phyloP scores from a whole-genome alignment of 2,888 invertebrate genomes.

The Orthonychiurus folsomi region DNA sequence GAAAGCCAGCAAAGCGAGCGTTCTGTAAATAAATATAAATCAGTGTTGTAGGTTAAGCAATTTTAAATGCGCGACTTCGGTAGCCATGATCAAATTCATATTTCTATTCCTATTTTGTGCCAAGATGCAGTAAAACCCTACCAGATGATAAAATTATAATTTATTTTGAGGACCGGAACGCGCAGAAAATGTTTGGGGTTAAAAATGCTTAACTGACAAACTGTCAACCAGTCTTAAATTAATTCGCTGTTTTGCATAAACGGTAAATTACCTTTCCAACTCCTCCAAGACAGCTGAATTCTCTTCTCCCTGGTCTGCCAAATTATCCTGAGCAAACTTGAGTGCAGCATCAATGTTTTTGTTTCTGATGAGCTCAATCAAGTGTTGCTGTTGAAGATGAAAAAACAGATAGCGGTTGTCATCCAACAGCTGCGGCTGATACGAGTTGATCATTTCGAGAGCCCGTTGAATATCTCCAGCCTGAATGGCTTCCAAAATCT shows the following conservation, averaged over 20 bases:
- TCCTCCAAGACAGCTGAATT: constrained; percentile 54
- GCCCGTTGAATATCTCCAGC: constrained; percentile 86
- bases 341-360: constrained; percentile 79
- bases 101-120: too few relatives aligned
- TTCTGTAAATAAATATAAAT: constrained; percentile 49
- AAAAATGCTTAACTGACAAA: too few relatives aligned
- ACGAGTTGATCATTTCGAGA: constrained; percentile 81
- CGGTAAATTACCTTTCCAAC: constrained; percentile 44
- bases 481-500: constrained; percentile 88
- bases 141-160: not conserved
- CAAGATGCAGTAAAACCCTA: not conserved
- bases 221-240: not conserved
- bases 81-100: too few relatives aligned
- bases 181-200: too few relatives aligned
- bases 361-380: constrained; percentile 75
- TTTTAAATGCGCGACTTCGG: too few relatives aligned
- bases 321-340: constrained; percentile 78
- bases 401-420: constrained; percentile 93
- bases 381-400: constrained; percentile 85
- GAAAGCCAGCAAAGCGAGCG: constrained; percentile 88
- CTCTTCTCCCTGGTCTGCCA: constrained; percentile 80
- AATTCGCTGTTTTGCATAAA: not conserved
- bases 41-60: not conserved
- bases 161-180: too few relatives aligned
- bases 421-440: constrained; percentile 89